phyloP scores from a whole-genome alignment of 2,113 vertebrate genomes.

The Cephalophus harveyi region DNA sequence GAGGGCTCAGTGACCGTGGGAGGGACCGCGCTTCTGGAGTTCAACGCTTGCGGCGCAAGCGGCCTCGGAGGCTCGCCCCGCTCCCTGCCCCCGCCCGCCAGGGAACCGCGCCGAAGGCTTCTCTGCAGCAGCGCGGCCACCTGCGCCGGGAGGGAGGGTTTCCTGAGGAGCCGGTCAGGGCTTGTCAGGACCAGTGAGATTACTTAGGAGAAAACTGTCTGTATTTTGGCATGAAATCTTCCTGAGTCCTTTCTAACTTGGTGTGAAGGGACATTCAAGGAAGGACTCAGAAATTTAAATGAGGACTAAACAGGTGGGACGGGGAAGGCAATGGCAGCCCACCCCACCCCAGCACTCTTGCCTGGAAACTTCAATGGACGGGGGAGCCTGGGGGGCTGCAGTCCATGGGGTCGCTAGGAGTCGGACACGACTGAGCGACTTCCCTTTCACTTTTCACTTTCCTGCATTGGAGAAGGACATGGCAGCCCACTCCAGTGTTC shows the following conservation, averaged over 20 bases:
- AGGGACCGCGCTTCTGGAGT: accelerated
- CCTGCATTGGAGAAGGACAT: too few species aligned
- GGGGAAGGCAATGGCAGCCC: too few species aligned
- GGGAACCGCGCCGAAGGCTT: accelerated
- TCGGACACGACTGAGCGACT: too few species aligned
- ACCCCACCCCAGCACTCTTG: too few species aligned
- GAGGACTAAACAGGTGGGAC: accelerated
- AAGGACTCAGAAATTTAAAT: not conserved
- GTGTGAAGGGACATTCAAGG: not conserved
- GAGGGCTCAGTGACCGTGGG: accelerated
- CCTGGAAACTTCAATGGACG: too few species aligned
- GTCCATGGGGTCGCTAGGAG: too few species aligned
- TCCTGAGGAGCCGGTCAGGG: too few species aligned
- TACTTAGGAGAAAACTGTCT: not conserved
- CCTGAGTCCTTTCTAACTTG: not conserved
- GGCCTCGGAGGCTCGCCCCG: accelerated
- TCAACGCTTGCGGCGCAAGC: accelerated
- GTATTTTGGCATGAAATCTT: not conserved
- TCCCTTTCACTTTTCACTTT: too few species aligned
- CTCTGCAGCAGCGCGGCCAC: accelerated
- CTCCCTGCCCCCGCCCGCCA: accelerated
- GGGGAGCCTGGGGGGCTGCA: too few species aligned
- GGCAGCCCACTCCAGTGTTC: too few species aligned
- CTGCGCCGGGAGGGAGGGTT: accelerated
- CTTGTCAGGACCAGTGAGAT: too few species aligned